These are phyloP conservation scores for Eucidaris tribuloides DNA, from an alignment of 35 echinoderm and acorn worm genomes.

Conservation along the genomic window DNA sequence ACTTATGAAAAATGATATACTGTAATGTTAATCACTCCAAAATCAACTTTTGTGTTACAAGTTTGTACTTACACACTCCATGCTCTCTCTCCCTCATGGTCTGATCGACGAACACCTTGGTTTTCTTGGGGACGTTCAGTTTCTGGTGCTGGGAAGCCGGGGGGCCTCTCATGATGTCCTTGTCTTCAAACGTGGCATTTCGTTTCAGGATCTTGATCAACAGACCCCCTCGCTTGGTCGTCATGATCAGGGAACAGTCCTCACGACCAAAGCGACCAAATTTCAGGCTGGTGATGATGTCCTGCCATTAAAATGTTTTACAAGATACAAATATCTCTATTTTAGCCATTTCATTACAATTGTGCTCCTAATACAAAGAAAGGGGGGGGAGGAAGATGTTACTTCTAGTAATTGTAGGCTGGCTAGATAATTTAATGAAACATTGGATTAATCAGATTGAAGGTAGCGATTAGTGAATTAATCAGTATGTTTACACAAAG, in stretches of 20 bases:
- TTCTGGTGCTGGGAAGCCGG: constrained; percentile 91
- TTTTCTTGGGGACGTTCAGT: constrained; percentile 97
- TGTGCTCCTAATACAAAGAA: too few species aligned
- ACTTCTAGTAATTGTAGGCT: too few species aligned
- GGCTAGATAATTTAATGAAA: too few species aligned
- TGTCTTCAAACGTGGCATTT: constrained; percentile 87
- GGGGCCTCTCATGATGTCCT: constrained; percentile 73
- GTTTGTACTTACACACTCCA: constrained; percentile 75
- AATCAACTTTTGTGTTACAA: not conserved
- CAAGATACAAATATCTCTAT: too few species aligned
- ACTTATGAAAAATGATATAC: too few species aligned
- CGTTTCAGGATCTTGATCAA: constrained; percentile 91
- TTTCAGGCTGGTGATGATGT: constrained; percentile 79
- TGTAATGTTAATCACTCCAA: too few species aligned
- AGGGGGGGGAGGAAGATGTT: too few species aligned
- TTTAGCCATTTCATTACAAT: too few species aligned
- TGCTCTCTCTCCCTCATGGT: constrained; percentile 97
- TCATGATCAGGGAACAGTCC: constrained; percentile 78
- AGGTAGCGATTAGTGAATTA: too few species aligned
- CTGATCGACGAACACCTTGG: constrained; percentile 97
- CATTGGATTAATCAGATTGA: too few species aligned
- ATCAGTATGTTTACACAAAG: too few species aligned
- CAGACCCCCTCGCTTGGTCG: constrained; percentile 78
- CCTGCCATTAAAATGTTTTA: too few species aligned
- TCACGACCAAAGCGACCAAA: constrained; percentile 93